Evolutionary conservation across 2,797 vertebrate genomes (phyloP).

Genomic region (Megaceryle alcyon): DNA sequence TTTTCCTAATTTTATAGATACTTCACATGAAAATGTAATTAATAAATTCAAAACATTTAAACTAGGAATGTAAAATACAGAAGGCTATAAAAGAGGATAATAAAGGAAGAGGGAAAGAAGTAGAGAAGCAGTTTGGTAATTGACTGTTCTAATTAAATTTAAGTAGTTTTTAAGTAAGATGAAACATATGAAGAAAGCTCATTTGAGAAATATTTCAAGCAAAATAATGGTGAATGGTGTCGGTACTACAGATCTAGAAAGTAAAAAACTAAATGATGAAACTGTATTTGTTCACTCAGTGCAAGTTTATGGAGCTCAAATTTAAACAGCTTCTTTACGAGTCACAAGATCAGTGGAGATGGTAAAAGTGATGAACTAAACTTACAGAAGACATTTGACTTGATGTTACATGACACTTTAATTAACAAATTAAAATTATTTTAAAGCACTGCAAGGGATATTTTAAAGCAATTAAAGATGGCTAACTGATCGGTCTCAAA

Average conservation of each 20-base stretch:
- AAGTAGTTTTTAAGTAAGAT: neutral
- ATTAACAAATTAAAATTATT: constrained; percentile 36
- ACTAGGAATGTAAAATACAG: neutral
- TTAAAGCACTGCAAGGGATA: constrained; percentile 9
- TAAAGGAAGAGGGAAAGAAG: neutral
- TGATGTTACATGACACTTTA: constrained; percentile 10
- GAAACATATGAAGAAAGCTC: neutral
- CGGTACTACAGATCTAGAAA: neutral
- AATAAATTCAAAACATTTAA: neutral
- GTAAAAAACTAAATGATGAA: neutral
- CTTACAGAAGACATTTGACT: neutral
- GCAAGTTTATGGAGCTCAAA: neutral
- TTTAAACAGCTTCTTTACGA: constrained; percentile 14
- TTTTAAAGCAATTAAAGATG: constrained; percentile 21
- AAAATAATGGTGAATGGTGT: neutral
- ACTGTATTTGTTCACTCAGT: neutral
- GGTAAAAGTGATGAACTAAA: neutral
- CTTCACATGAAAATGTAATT: neutral
- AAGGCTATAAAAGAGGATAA: neutral
- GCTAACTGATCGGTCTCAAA: constrained; percentile 28
- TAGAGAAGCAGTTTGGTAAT: neutral
- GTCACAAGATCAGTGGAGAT: neutral
- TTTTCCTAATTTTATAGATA: neutral
- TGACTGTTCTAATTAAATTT: neutral
- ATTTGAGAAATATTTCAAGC: neutral